These are phyloP conservation scores for Henicopernis longicauda DNA, from an alignment of 2,113 vertebrate species.

Conservation along the genomic window DNA sequence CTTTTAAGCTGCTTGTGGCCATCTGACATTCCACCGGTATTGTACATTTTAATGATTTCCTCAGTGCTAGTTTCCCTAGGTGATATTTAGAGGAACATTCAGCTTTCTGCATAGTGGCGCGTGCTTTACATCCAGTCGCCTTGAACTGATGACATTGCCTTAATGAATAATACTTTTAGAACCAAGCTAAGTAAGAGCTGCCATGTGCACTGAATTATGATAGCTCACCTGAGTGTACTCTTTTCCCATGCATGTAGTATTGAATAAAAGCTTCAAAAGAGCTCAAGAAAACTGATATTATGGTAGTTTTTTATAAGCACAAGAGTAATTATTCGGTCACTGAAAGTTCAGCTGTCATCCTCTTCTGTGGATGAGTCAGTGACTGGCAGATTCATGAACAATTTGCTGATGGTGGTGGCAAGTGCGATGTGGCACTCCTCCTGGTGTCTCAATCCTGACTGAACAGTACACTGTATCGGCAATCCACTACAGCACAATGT, in stretches of 20 bases:
- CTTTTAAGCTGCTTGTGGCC: neutral
- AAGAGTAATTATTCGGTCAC: conserved; percentile 6
- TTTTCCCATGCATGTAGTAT: neutral
- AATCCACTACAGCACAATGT: neutral
- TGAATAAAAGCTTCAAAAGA: neutral
- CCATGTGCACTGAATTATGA: neutral
- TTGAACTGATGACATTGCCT: neutral
- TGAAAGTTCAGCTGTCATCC: conserved; percentile 35
- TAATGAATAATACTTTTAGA: neutral
- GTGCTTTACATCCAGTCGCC: neutral
- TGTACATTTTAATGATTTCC: neutral
- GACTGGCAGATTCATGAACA: neutral
- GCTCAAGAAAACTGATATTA: neutral
- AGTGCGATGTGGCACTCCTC: neutral
- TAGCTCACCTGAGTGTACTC: neutral
- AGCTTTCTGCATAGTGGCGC: neutral
- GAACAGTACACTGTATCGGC: neutral
- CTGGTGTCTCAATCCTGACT: neutral
- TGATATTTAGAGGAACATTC: neutral
- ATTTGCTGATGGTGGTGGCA: neutral
- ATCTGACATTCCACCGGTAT: neutral
- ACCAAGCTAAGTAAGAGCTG: neutral
- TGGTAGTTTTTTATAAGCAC: neutral
- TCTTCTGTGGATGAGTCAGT: neutral
- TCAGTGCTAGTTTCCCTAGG: neutral